Evolutionary conservation across 2,888 invertebrate genomes (phyloP).

Genomic region (Dorcus parallelipipedus): DNA sequence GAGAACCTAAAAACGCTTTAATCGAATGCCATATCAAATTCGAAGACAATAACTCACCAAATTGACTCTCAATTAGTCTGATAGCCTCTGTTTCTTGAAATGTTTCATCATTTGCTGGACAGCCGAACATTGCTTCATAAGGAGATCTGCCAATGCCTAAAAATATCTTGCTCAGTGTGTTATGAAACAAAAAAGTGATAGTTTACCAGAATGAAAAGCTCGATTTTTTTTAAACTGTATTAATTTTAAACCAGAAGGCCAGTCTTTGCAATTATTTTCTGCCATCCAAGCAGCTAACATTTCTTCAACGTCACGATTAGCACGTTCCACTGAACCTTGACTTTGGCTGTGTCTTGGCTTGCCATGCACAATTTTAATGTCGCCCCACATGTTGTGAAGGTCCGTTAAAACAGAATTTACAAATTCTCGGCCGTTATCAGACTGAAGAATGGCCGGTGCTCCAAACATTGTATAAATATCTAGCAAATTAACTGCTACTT

Average conservation of each 20-base stretch:
- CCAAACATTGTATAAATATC: not conserved
- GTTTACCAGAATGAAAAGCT: conserved; percentile 40
- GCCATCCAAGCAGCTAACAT: conserved; percentile 41
- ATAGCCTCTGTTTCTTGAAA: no score
- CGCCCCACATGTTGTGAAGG: conserved; percentile 12
- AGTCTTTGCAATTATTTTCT: conserved; percentile 36
- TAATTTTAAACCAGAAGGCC: conserved; percentile 43
- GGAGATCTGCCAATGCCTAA: not conserved
- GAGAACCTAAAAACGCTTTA: no score
- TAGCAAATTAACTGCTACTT: conserved; percentile 1
- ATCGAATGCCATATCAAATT: no score
- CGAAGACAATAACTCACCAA: no score
- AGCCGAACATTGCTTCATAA: not conserved
- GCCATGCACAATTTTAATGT: conserved; percentile 25
- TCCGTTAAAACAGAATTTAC: conserved; percentile 8
- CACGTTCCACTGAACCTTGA: conserved; percentile 35
- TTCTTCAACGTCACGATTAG: conserved; percentile 41
- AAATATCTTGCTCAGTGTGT: not conserved
- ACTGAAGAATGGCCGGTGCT: not conserved
- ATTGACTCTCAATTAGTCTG: no score
- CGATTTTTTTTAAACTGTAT: conserved; percentile 46
- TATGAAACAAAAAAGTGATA: conserved; percentile 34
- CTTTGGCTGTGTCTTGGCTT: conserved; percentile 24
- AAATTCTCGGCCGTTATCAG: not conserved
- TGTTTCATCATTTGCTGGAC: not conserved